Evolutionary conservation across 2,113 vertebrate genomes (phyloP), one percentile per base, ranked within the genome.

Genomic region (Sinocyclocheilus rhinocerous): DNA sequence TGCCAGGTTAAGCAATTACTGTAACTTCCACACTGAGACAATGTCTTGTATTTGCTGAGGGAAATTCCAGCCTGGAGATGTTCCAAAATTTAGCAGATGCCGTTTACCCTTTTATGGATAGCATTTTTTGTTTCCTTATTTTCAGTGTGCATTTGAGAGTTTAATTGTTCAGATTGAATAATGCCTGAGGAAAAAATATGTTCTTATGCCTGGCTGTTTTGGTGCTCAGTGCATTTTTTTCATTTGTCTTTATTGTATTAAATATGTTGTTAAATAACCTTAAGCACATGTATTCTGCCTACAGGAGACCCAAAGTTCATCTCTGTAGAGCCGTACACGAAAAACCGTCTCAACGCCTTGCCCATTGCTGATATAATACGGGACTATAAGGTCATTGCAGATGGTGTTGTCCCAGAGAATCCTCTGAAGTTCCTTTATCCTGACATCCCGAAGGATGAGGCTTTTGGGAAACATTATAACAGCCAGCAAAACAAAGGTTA

Each of bases 371-470:
- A 99, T 92, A 99, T 99, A 76, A 95, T 99, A 78, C 94, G 97
- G 0, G 96, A 98, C 89, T 99, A 99, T 94, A 99, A 99, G 91
- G 97, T 99, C 2, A 98, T 99, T 76, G 95, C 96, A 86, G 96
- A 97, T 1, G 96, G 97, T 63, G 96, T 97, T 1, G 94, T 97
- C 59, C 96, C 97, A 0, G 97, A 98, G 92, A 99, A 98, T 92
- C 98, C 98, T 1, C 95, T 99, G 26, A 97, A 99, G 91, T 98
- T 96, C 85, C 96, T 99, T n/a, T 99, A 97, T 80, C 98, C 98
- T 4, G 95, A 97, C 91, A 96, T 97, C 76, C 97, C 97, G 87
- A 99, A 99, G 95, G 97, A 99, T 6, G 97, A 98, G 84, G 98
- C 97, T 13, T 99, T 99, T 20, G 93, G 97, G 76, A 97, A 97